Base-by-base conservation (phyloP, 2,113 vertebrate genomes). In the Ptychochromis oligacanthus region DNA sequence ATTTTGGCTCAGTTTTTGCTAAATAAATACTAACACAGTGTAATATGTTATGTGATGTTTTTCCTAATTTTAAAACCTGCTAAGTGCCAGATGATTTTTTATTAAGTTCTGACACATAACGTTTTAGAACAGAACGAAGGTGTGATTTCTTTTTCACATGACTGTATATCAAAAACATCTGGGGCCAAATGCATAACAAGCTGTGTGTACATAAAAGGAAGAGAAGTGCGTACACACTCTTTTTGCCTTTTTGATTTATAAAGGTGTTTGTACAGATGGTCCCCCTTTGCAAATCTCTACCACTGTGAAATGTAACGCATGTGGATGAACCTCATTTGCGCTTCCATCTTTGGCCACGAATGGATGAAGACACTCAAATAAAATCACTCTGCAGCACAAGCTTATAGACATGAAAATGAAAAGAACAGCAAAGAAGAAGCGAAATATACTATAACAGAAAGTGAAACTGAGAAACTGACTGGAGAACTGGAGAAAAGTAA, bases 221-320 rank as follows among this genome's bases (percentile, higher is more conserved):
- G 34, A 64, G 3, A 40, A 40, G 38, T 9, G 9, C 0, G 7
- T 0, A 9, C 22, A 13, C 1, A 24, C 61, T 0, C 36, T 43
- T 65, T 38, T 43, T 9, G n/a, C 22, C 1, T 22, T 64, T 64
- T 64, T 64, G 22, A 40, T 65, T 40, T 24, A 24, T 65, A 65
- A 1, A 40, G 22, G 4, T 67, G 14, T 67, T 65, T 43, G 36
- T 10, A 65, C 36, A 46, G 1, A 18, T 22, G 17, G n/a, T 26
- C 7, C 62, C 26, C 1, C 2, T 65, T 65, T 65, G 38, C 43
- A 65, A 43, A 43, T 65, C 62, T 65, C 62, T 65, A 24, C 13
- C 7, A 0, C 24, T 24, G 8, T 36, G 36, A 65, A 65, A 43
- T 43, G 36, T 64, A 24, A 64, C 22, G 5, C 36, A 24, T 43